phyloP scores from a whole-genome alignment of 2,797 vertebrate species.

The Malurus splendens region DNA sequence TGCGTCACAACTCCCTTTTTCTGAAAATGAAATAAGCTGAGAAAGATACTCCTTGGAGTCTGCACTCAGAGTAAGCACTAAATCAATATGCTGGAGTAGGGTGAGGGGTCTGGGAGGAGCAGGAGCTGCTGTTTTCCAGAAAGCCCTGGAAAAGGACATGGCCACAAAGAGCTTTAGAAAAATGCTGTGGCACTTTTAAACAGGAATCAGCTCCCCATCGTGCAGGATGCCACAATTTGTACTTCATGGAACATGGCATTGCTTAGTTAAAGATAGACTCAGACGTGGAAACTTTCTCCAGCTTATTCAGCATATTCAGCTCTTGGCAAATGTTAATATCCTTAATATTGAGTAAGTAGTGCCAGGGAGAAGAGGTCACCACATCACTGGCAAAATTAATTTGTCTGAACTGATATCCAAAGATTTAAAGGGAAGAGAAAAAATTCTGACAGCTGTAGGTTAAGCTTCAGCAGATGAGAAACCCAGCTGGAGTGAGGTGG shows the following conservation, averaged over 20 bases:
- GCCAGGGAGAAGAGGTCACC: background rate
- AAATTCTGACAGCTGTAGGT: background rate
- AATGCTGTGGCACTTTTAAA: background rate
- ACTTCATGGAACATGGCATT: background rate
- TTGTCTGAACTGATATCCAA: background rate
- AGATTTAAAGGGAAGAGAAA: background rate
- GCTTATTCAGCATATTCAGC: background rate
- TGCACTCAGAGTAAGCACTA: background rate
- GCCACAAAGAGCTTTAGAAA: background rate
- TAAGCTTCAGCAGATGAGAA: slow-evolving; percentile 28
- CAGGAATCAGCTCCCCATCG: background rate
- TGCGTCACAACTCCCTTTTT: background rate
- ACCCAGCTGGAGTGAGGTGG: slow-evolving; percentile 13
- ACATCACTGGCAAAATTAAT: background rate
- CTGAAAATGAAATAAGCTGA: background rate
- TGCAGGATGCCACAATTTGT: background rate
- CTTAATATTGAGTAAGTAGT: background rate
- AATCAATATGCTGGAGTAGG: background rate
- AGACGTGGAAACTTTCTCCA: background rate
- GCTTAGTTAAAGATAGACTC: background rate
- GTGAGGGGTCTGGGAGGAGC: background rate
- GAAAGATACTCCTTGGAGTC: background rate
- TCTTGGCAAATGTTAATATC: background rate
- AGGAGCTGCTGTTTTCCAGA: background rate
- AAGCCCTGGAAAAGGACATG: background rate